Evolutionary conservation across 2,113 vertebrate species (phyloP), one percentile per base, ranked within the genome.

Genomic region (Caretta caretta): DNA sequence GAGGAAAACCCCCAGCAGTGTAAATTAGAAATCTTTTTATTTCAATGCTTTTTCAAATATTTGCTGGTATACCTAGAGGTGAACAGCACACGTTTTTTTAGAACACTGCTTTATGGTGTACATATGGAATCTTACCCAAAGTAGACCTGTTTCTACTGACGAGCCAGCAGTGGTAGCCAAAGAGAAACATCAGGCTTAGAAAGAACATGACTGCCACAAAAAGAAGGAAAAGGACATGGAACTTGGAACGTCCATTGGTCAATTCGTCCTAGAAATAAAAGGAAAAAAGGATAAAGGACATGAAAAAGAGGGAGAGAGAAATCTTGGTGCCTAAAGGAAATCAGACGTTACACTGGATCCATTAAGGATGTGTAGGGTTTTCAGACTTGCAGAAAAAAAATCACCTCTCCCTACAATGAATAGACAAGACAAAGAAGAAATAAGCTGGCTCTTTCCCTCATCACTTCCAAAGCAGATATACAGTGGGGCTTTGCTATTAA

Each of bases 151-250:
- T 99, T 95, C 99, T 99, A 92, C 99, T 98, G 83, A 99, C 99
- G 12, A 99, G 98, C 99, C 99, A 99, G 95, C 99, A 99, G 87
- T 99, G 99, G 96, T 99, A 99, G 91, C 99, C 98, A 95, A 99
- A 99, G 35, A 99, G 99, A 97, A 99, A 99, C 98, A 99, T 98
- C 88, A 99, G 99, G 98, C 99, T 99, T 50, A 99, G 98, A 35
- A 99, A 99, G 98, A 99, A 99, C 99, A 99, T 99, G 98, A 99
- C 97, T 1, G 99, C 99, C 98, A 99, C 99, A 91, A 99, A 99
- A 97, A 99, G 99, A 72, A 99, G 99, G 97, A 99, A 99, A 91
- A 99, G 99, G 83, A 99, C 98, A 9, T 99, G 99, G 96, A 99
- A 99, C 98, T 99, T 99, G 93, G 99, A 99, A 4, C 98, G 99